Evolutionary conservation across 2,113 vertebrate species (phyloP).

Genomic region (Alouatta palliata): DNA sequence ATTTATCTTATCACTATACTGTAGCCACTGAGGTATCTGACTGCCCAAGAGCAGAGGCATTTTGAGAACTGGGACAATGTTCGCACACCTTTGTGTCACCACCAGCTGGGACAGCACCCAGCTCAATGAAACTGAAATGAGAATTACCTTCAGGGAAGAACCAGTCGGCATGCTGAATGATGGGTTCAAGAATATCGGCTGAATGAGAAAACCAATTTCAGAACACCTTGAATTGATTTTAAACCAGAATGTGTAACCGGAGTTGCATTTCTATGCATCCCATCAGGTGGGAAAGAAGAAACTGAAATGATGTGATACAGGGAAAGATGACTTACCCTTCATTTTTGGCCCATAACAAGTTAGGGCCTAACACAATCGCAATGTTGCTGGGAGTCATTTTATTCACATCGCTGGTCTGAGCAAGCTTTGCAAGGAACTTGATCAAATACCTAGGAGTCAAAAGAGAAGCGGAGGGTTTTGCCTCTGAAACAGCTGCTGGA

Average conservation of each 20-base stretch:
- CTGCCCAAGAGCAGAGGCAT: neutral
- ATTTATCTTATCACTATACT: neutral
- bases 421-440: conserved; percentile 96
- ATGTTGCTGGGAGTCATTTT: conserved; percentile 99
- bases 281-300: neutral
- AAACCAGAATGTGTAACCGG: neutral
- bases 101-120: neutral
- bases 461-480: conserved; percentile 38
- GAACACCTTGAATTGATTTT: neutral
- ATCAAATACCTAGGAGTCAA: conserved; percentile 92
- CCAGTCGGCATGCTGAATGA: conserved; percentile 98
- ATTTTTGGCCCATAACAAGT: conserved; percentile 96
- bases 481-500: neutral
- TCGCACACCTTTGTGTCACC: neutral
- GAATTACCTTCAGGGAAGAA: conserved; percentile 96
- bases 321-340: conserved; percentile 91
- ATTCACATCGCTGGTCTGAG: conserved; percentile 95
- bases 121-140: fast-evolving
- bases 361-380: conserved; percentile 97
- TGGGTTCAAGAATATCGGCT: conserved; percentile 84
- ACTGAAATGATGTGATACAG: neutral
- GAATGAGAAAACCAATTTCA: neutral
- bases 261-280: neutral
- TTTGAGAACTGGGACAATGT: neutral
- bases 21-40: fast-evolving